Base-by-base conservation (phyloP, 2,797 vertebrate species). In the Labeo calbasu region DNA sequence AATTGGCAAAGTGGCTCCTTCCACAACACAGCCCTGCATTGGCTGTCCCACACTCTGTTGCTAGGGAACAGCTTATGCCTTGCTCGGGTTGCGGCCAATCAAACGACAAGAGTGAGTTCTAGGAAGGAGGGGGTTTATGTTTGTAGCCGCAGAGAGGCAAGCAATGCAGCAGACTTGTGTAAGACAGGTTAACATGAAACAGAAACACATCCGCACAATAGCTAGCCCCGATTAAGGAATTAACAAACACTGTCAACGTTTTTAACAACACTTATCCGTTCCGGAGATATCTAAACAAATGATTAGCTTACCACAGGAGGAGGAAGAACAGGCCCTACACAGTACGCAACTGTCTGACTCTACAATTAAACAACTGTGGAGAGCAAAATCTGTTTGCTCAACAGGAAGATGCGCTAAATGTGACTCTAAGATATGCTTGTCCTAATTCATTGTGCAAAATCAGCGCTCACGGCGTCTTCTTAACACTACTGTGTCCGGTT, bases 51-150 rank as follows among this genome's bases (percentile, higher is more conserved):
- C 61, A 66, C 92, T 95, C 94, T 93, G 96, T 98, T 97, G 96
- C 97, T 96, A 96, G 93, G 96, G 89, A 95, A 96, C 96, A 95
- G 91, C 89, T 93, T 93, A 94, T 92, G 95, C 95, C 92, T 96
- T 92, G 92, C 93, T 94, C 92, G 92, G 88, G 84, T 90, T 65
- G 91, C 82, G 92, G 93, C 95, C 94, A 95, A 95, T 95, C 91
- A 85, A 91, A 91, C 86, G 81, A 87, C 32, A 72, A 84, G 79
- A 91, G 88, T 83, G 88, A 79, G 90, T 86, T 88, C 89, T 80
- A 83, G 84, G 86, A 79, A 84, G 88, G 82, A 81, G 89, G 87
- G 87, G 86, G 90, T 48, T 86, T 80, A 69, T 85, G 87, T 86
- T 85, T 94, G 91, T 91, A 92, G 90, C 91, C 69, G 88, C 92